Base-by-base conservation (phyloP, 2,113 vertebrate species). In the Dicentrarchus labrax region DNA sequence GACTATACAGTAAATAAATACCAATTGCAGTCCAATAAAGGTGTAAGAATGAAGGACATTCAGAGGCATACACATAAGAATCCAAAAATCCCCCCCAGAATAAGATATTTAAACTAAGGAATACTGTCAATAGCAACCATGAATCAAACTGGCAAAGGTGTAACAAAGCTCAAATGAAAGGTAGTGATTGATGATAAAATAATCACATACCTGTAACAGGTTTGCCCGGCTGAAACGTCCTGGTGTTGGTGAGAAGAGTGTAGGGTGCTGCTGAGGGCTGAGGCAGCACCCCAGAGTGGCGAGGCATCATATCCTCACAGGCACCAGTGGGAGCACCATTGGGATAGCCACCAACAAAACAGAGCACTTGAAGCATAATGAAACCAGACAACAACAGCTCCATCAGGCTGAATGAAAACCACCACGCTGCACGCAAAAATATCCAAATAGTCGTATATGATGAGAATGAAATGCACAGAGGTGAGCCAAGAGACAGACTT, bases 201-300 rank as follows among this genome's bases (percentile, higher is more conserved):
- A 30, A 30, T 30, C 30, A 30, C 30, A 30, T 30, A 30, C 89
- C 86, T 73, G 88, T 86, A 6, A 89, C 36, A 36, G 80, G 77
- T 22, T 51, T n/a, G 0, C 85, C 78, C 0, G 78, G 80, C 60
- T 82, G 60, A 74, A 64, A 91, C 1, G 6, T 72, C 50, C 2
- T 43, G 15, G 11, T 48, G 76, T 86, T 62, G 66, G 61, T 73
- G 39, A 80, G 81, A 9, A 88, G 51, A 22, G 17, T 10, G 71
- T 88, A 86, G 17, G 89, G 86, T 4, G 77, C 50, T 22, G 66
- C 2, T 68, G 24, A 86, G 90, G 30, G 2, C 30, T 30, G 30
- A 30, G 30, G 30, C 30, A 30, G 30, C 30, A 30, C 30, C 30
- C 30, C 30, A 30, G 30, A 30, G 30, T 30, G 30, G 30, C 30